Base-by-base conservation (phyloP, 1,140 invertebrate species). In the Pygmarrhopalites habei region DNA sequence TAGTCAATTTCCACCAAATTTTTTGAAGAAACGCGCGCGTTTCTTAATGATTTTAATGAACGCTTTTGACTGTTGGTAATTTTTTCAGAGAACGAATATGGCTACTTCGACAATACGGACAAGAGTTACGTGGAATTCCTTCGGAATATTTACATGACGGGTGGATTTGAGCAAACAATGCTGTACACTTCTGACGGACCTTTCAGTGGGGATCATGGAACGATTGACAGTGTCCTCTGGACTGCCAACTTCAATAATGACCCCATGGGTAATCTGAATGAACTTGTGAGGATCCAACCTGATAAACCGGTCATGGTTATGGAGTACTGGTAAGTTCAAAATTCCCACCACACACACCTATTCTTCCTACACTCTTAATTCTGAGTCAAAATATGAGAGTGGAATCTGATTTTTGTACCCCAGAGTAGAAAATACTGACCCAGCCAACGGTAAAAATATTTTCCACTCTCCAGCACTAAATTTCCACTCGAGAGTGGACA, bases 261-360 rank as follows among this genome's bases (percentile, higher is more conserved):
- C 21, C 60, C 60, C 3, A 44, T 39, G 2, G 21, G 0, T 0
- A 44, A 65, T 12, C 41, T 69, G 5, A 41, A 61, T n/a, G 5
- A 19, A 0, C 43, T 69, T 0, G 29, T 56, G 5, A 26, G 53
- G 55, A 14, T 65, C 21, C 70, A 71, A 53, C 70, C 70, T 19
- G 55, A 69, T 47, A 66, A 58, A 51, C 67, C 70, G 21, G 14
- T 65, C 0, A 65, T 71, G 59, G 67, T 56, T 7, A 78, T 77
- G 74, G 80, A 81, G 68, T 80, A 75, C 68, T 82, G 80, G 79
- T 67, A n/a, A n/a, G n/a, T n/a, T n/a, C n/a, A n/a, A n/a, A n/a
- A n/a, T n/a, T n/a, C n/a, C n/a, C n/a, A n/a, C n/a, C n/a, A n/a
- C n/a, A n/a, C n/a, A n/a, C n/a, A n/a, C n/a, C n/a, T n/a, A n/a